A percentile compares a stretch with the other conserved stretches of the same genome.
Conservation (phyloP, 1,140 invertebrate genomes). For the Trichoplusia ni region DNA sequence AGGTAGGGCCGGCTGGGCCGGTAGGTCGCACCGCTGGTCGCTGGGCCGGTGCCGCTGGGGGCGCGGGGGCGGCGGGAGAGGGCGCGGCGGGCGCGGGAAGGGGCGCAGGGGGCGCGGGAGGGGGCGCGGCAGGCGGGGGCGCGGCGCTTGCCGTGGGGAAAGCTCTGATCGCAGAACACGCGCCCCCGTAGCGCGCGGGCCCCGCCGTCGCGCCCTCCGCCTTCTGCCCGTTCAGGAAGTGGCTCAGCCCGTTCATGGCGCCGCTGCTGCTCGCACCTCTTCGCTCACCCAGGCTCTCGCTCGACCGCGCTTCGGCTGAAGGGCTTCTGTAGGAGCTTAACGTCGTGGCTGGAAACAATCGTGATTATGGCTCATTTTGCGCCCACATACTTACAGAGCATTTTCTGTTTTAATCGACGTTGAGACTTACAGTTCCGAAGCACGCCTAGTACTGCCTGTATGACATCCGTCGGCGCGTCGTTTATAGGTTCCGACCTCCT, state of each 20-base stretch:
- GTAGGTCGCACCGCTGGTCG: background rate
- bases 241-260: background rate
- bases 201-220: background rate
- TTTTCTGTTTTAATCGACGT: background rate
- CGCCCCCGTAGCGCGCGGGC: background rate
- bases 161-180: background rate
- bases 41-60: background rate
- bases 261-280: background rate
- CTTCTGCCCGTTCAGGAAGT: background rate
- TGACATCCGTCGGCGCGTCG: background rate
- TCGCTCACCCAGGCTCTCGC: background rate
- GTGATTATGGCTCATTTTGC: background rate
- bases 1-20: slow-evolving; percentile 2
- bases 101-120: background rate
- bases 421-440: background rate
- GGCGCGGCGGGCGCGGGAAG: background rate
- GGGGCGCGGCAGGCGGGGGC: background rate
- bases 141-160: background rate
- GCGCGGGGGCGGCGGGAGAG: background rate
- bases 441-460: background rate
- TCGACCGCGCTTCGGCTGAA: background rate
- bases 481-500: background rate
- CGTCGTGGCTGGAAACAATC: background rate
- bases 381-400: background rate
- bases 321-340: background rate